Conservation (phyloP, 2,888 invertebrate species). For the Paralinhomoeus sp. region DNA sequence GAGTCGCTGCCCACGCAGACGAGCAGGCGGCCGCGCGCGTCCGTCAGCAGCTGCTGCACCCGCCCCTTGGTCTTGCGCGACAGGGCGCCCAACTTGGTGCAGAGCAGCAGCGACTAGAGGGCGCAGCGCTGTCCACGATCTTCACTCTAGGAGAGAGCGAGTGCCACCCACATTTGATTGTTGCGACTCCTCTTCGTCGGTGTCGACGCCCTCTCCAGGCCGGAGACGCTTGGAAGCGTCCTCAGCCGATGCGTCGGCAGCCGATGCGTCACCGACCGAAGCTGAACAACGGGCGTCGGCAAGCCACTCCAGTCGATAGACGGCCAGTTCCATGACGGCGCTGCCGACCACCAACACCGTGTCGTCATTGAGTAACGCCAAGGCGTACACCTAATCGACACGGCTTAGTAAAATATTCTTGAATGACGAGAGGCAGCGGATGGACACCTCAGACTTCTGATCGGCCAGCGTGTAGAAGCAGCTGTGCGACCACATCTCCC, state of each 20-base stretch:
- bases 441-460: conserved; percentile 36
- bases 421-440: too few species aligned
- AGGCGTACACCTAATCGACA: conserved; percentile 50
- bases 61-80: conserved; percentile 54
- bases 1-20: conserved; percentile 56
- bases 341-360: conserved; percentile 64
- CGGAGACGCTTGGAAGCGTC: too few species aligned
- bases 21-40: conserved; percentile 46
- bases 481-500: conserved; percentile 80
- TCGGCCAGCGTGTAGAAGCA: conserved; percentile 85
- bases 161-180: too few species aligned
- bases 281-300: too few species aligned
- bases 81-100: conserved; percentile 53
- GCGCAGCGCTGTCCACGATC: neutral
- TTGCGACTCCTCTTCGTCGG: too few species aligned
- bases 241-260: too few species aligned
- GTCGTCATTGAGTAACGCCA: conserved; percentile 52
- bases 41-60: conserved; percentile 48
- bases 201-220: too few species aligned
- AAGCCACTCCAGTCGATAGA: conserved; percentile 35
- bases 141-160: too few species aligned
- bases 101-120: conserved; percentile 43
- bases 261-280: too few species aligned
- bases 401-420: too few species aligned
- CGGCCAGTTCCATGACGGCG: conserved; percentile 54